Evolutionary conservation across 2,797 vertebrate species (phyloP), one percentile per base, ranked within the genome.

Genomic region (Myiotriccus ornatus): DNA sequence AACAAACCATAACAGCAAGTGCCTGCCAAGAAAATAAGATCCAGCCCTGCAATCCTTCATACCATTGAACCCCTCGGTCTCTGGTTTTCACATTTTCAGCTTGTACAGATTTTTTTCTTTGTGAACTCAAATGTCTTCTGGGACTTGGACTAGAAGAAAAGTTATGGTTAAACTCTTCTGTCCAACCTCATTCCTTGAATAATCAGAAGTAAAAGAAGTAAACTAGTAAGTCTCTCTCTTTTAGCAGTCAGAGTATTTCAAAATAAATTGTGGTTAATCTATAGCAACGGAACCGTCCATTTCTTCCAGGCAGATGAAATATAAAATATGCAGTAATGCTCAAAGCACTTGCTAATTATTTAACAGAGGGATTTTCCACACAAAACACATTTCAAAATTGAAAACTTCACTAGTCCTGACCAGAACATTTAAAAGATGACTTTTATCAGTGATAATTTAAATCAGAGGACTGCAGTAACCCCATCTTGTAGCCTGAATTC

Each of bases 261-360:
- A 69, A 89, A 69, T 80, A 89, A 92, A 84, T 20, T 44, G 49
- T 0, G 1, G 34, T 68, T 90, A 34, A 81, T 84, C 82, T 71
- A 67, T 64, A 92, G 84, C 76, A 94, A 74, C 15, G 83, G 77
- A 90, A 90, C 74, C 46, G 27, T 77, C 21, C 16, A 57, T 92
- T 89, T 73, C 34, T 76, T 46, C 46, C 80, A 43, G 70, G 79
- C 43, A 93, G 63, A 52, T 35, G 21, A 94, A 95, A 81, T 64
- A 69, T 22, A 69, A 91, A 93, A 78, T 44, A 88, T 27, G 6
- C 63, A 87, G 17, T 15, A 35, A 75, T 56, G 78, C 75, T 82
- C 20, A 75, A 46, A 93, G 70, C 32, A 35, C 86, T 95, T 47
- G 52, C 84, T 94, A 85, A 90, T 94, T 86, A 90, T 84, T 94